Evolutionary conservation across 2,797 vertebrate species (phyloP).

Genomic region (Hippoglossus hippoglossus): DNA sequence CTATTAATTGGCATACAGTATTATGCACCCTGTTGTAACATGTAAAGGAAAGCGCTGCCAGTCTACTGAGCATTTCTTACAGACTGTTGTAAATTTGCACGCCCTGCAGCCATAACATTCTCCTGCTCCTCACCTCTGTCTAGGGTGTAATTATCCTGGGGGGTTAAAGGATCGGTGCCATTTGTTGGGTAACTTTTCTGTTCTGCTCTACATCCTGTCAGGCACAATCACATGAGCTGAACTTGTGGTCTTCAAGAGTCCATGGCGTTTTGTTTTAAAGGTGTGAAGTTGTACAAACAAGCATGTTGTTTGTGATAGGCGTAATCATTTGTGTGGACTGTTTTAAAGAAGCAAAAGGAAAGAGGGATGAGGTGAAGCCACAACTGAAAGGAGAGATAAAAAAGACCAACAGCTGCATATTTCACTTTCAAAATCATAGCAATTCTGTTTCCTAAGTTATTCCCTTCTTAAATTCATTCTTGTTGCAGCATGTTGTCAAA

Average conservation of each 20-base stretch:
- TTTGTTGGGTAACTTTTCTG: constrained; percentile 67
- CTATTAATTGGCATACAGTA: constrained; percentile 29
- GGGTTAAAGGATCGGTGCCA: constrained; percentile 47
- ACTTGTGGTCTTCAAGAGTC: constrained; percentile 13
- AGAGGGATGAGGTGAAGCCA: constrained; percentile 7
- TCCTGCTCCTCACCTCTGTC: constrained; percentile 58
- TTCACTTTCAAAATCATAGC: constrained; percentile 72
- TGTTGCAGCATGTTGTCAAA: constrained; percentile 70
- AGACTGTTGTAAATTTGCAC: constrained; percentile 54
- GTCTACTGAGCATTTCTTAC: constrained; percentile 47
- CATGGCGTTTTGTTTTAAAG: background rate
- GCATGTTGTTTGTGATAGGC: background rate
- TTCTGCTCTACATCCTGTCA: constrained; percentile 34
- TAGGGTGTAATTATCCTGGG: constrained; percentile 65
- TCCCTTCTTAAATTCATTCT: constrained; percentile 54
- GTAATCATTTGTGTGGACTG: background rate
- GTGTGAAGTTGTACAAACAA: constrained; percentile 9
- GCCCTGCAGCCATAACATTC: constrained; percentile 67
- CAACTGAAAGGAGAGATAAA: constrained; percentile 47
- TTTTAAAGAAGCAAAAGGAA: constrained; percentile 14
- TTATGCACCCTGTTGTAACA: constrained; percentile 45
- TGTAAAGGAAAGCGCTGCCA: constrained; percentile 46
- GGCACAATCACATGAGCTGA: constrained; percentile 32
- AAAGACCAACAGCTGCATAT: constrained; percentile 44
- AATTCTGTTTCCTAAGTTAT: constrained; percentile 51